Base-by-base conservation (phyloP, 2,113 vertebrate species). In the Lampris megalopsis region DNA sequence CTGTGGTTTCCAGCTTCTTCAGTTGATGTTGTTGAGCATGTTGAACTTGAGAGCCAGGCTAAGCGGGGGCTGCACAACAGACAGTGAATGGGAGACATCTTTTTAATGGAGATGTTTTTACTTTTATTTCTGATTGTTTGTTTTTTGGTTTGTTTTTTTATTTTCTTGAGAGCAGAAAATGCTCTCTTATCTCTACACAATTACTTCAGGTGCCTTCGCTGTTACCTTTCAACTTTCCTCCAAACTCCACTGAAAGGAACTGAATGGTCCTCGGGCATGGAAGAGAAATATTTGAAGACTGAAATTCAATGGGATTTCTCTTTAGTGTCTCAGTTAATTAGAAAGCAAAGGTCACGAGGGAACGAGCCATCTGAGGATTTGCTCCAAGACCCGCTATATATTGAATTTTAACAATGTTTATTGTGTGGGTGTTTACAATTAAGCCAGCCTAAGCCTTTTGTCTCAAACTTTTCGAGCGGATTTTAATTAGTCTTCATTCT, bases 401-500 rank as follows among this genome's bases (percentile, higher is more conserved):
- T 58, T 83, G 13, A 75, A 86, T 87, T 86, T 79, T 85, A 88
- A 88, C 88, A 63, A 67, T 86, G 81, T 86, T 86, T 87, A 89
- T 85, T 89, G 77, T 87, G 85, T 81, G 63, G 85, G 75, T 84
- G 84, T 91, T 90, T 86, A 77, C 79, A 84, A 59, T 72, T 86
- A 79, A 91, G 70, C 75, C 79, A 86, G 57, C 77, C 82, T 68
- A 85, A 84, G 82, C 81, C 76, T 77, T 84, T 81, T 71, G 54
- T 77, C 69, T 86, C 49, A 37, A 82, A 83, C 80, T 86, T 85
- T 88, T 69, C 42, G 41, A 40, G 41, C 66, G 54, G 66, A 74
- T 88, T 78, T 68, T 80, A 90, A 91, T 93, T 90, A 87, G 85
- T 91, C 81, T 89, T 89, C 64, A 84, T 91, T 89, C 71, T 65